phyloP scores from a whole-genome alignment of 2,888 invertebrate species.

The Lepidocyrtoides sp. region DNA sequence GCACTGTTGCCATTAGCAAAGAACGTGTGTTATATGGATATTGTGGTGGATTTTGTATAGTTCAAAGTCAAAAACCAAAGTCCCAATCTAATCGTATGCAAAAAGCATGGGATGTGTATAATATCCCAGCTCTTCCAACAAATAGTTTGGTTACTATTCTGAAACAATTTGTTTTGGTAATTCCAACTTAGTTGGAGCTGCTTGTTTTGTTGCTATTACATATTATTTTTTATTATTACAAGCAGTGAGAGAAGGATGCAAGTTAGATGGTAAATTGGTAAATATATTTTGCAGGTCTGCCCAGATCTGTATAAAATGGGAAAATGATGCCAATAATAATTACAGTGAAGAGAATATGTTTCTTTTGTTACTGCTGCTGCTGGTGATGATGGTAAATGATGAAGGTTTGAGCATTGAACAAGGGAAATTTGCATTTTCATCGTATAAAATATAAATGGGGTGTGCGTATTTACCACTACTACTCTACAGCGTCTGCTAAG shows the following conservation, averaged over 20 bases:
- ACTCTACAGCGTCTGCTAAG: neutral
- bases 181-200: neutral
- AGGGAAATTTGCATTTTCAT: constrained; percentile 7
- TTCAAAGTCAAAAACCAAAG: too few species aligned
- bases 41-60: too few species aligned
- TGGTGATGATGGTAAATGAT: neutral
- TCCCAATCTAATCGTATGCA: neutral
- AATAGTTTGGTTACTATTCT: too few species aligned
- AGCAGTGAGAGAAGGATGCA: neutral
- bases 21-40: too few species aligned
- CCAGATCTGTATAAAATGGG: too few species aligned
- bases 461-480: neutral
- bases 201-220: neutral
- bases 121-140: too few species aligned
- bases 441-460: constrained; percentile 14
- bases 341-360: neutral
- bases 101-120: too few species aligned
- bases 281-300: too few species aligned
- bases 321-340: constrained; percentile 46
- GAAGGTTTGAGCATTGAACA: neutral
- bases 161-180: constrained; percentile 34
- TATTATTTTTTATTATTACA: constrained; percentile 1
- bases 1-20: too few species aligned
- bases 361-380: neutral
- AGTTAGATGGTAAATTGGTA: neutral